These are phyloP conservation scores for Phortica variegata DNA, from an alignment of 1,140 invertebrate species.

Conservation along the genomic window DNA sequence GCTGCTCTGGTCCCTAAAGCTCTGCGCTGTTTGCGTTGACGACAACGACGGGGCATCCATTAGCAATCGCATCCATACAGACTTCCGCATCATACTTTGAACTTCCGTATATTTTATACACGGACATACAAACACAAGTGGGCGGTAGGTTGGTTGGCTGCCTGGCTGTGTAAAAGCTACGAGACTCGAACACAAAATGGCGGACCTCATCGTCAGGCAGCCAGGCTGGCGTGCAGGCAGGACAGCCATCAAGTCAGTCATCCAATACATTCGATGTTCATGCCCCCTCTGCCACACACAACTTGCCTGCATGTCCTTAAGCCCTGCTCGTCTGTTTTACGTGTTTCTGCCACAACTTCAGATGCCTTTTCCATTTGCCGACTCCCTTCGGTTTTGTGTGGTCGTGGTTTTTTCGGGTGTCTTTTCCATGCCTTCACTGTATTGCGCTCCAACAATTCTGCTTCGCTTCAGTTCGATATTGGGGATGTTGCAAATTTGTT, in stretches of 20 bases:
- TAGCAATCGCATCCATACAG: slow-evolving; percentile 52
- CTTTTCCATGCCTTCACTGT: too few species aligned
- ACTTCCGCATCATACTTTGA: slow-evolving; percentile 52
- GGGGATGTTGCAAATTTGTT: neutral
- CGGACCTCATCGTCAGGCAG: slow-evolving; percentile 27
- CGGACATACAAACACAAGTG: neutral
- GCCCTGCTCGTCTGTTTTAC: slow-evolving; percentile 26
- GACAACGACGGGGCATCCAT: slow-evolving; percentile 34
- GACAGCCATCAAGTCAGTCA: slow-evolving; percentile 41
- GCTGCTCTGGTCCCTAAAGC: slow-evolving; percentile 16
- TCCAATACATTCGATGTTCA: slow-evolving; percentile 29
- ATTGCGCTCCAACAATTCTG: too few species aligned
- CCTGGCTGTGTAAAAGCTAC: too few species aligned
- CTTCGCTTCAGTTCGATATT: slow-evolving; percentile 5
- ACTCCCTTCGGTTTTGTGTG: slow-evolving; percentile 16
- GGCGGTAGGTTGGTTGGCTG: too few species aligned
- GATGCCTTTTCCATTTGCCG: slow-evolving; percentile 10
- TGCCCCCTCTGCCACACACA: slow-evolving; percentile 1
- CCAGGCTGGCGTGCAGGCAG: too few species aligned
- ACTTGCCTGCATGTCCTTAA: neutral
- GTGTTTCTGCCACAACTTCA: slow-evolving; percentile 13
- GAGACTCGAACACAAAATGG: slow-evolving; percentile 46
- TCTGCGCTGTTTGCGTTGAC: slow-evolving; percentile 8
- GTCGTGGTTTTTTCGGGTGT: too few species aligned
- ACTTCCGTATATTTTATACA: slow-evolving; percentile 45